Evolutionary conservation across 2,113 vertebrate species (phyloP), one percentile per base, ranked within the genome.

Genomic region (Oryzias curvinotus): DNA sequence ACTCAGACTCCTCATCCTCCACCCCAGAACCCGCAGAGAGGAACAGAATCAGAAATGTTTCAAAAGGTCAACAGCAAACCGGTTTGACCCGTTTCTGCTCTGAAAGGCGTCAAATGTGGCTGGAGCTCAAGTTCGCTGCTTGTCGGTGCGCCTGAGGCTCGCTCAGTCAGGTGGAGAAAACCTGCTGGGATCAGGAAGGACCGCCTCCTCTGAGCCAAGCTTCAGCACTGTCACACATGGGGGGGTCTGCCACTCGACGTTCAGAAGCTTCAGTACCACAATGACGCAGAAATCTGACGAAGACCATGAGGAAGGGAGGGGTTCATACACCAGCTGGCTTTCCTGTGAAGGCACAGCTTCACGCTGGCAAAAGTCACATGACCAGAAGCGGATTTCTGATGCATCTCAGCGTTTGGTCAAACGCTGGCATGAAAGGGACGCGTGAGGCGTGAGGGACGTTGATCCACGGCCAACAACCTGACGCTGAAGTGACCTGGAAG

Each of bases 211-310:
- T 28, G 26, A 7, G 5, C 6, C 5, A 28, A 4, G 26, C 26
- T 28, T 28, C 26, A 28, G 8, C 36, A 36, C 10, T 8, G 36
- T 13, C 36, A 36, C 30, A 36, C 30, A 36, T 36, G 30, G 30
- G n/a, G 36, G 8, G 36, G 30, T 26, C 62, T 53, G 74, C 61
- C 68, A 60, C n/a, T 1, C 44, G 3, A 8, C 44, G 47, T 48
- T 73, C 72, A 56, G 72, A 71, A 76, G 71, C 65, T 59, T 66
- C 62, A 70, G 57, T 57, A 65, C 41, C 3, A 78, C 78, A 67
- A 55, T 73, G 71, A 71, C 68, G 78, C 75, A 71, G 78, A 72
- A 73, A 75, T 48, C 45, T 57, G 63, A 53, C 54, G 50, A 50
- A 59, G 14, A 52, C n/a, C 45, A 47, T 7, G 45, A 47, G n/a